Conservation (phyloP, 2,113 vertebrate species). For the Sebastes schlegelii region DNA sequence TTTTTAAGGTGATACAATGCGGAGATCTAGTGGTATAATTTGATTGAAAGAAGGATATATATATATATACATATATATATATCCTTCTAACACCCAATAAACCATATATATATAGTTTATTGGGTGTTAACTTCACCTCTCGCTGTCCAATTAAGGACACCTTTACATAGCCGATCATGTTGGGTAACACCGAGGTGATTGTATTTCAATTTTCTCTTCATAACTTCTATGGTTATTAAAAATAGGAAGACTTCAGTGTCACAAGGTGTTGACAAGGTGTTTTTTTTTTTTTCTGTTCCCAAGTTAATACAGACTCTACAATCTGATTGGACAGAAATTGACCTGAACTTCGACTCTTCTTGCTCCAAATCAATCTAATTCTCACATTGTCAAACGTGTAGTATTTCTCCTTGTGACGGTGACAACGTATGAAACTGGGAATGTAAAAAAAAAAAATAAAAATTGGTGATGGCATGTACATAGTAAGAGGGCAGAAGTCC, state of each 20-base stretch:
- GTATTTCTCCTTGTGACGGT: not conserved
- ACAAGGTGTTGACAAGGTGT: not conserved
- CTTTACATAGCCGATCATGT: not conserved
- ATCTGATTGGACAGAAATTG: not conserved
- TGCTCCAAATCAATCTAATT: constrained; percentile 5
- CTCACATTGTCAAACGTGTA: constrained; percentile 18
- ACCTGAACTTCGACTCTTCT: not conserved
- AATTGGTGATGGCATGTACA: not conserved
- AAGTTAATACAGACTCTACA: constrained; percentile 7
- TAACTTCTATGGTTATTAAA: not conserved
- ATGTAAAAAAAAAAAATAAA: not conserved
- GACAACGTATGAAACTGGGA: not conserved
- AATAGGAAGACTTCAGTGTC: not conserved
- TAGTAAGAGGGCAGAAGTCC: not conserved
- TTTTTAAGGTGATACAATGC: not conserved
- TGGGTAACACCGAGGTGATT: not conserved
- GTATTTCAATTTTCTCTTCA: constrained; percentile 4
- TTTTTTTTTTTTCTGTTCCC: not conserved
- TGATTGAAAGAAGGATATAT: not conserved
- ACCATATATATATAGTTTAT: not conserved
- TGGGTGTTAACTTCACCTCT: not conserved
- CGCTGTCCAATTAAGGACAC: not conserved
- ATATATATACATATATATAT: not conserved
- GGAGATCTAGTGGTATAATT: not conserved
- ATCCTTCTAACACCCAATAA: no score